phyloP scores from a whole-genome alignment of 2,113 vertebrate species.

The Myotis yumanensis region DNA sequence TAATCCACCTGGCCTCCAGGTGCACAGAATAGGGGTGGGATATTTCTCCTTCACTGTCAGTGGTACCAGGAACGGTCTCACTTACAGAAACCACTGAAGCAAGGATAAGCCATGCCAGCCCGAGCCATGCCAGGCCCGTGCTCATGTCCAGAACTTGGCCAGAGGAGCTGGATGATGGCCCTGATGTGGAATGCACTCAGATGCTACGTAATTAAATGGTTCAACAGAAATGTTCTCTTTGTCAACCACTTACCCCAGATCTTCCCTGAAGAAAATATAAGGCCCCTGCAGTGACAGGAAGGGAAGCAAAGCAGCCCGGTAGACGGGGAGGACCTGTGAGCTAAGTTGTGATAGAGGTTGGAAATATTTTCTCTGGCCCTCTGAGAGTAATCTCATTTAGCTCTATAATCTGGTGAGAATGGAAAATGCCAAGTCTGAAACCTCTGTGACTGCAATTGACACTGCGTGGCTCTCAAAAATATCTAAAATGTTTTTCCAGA shows the following conservation, averaged over 20 bases:
- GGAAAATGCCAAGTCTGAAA: background rate
- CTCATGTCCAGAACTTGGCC: constrained; percentile 18
- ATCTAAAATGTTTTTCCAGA: background rate
- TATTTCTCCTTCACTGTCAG: background rate
- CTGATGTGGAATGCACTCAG: background rate
- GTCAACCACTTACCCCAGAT: background rate
- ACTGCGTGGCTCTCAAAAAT: background rate
- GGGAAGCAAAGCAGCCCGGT: background rate
- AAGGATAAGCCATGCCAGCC: background rate
- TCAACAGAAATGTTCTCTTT: background rate
- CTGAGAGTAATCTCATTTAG: constrained; percentile 58
- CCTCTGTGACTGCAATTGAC: background rate
- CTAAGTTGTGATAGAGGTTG: constrained; percentile 19
- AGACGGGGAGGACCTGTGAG: background rate
- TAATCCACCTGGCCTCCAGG: background rate
- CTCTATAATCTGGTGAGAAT: constrained; percentile 10
- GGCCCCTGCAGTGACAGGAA: background rate
- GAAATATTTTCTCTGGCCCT: constrained; percentile 49
- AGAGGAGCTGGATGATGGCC: constrained; percentile 13
- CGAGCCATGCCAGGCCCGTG: background rate
- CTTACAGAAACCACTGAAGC: background rate
- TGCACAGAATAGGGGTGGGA: background rate
- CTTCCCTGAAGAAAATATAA: constrained; percentile 26
- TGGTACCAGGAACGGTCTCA: background rate
- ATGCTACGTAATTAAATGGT: constrained; percentile 42